Conservation (phyloP, 2,888 invertebrate species). For the Leucania comma region DNA sequence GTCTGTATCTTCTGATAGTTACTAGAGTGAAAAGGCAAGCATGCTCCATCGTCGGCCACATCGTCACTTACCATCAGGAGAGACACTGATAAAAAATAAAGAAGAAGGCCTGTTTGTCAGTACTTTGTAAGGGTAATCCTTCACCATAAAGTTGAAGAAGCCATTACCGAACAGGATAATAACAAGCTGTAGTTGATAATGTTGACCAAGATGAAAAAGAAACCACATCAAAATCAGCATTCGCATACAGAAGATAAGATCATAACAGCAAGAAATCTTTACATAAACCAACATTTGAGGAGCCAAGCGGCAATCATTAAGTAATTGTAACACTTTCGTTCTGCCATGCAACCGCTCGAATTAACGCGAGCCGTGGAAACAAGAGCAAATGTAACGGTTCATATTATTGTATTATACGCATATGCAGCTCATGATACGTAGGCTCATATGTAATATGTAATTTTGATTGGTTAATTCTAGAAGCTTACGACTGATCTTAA, state of each 20-base stretch:
- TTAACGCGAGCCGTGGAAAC: slow-evolving; percentile 61
- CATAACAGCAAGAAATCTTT: background rate
- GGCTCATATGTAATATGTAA: background rate
- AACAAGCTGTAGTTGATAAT: background rate
- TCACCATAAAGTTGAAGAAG: background rate
- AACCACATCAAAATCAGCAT: background rate
- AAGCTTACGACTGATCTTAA: no score
- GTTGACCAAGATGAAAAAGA: slow-evolving; percentile 1
- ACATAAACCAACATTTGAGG: slow-evolving; percentile 36
- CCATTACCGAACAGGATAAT: no score
- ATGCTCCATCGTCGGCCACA: no score
- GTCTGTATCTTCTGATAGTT: no score
- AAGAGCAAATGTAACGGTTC: slow-evolving; percentile 59
- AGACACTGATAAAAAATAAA: no score
- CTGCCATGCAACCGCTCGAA: slow-evolving; percentile 47
- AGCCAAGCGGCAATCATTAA: slow-evolving; percentile 30
- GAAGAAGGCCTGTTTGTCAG: background rate
- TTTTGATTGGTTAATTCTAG: background rate
- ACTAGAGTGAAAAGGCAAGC: no score
- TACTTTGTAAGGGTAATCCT: background rate
- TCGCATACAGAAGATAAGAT: slow-evolving; percentile 3
- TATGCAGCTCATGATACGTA: slow-evolving; percentile 20
- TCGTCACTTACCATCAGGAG: no score
- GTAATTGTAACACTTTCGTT: slow-evolving; percentile 64
- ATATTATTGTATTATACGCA: slow-evolving; percentile 35